These are phyloP conservation scores for Cyanistes caeruleus DNA, from an alignment of 2,113 vertebrate species.

Conservation along the genomic window DNA sequence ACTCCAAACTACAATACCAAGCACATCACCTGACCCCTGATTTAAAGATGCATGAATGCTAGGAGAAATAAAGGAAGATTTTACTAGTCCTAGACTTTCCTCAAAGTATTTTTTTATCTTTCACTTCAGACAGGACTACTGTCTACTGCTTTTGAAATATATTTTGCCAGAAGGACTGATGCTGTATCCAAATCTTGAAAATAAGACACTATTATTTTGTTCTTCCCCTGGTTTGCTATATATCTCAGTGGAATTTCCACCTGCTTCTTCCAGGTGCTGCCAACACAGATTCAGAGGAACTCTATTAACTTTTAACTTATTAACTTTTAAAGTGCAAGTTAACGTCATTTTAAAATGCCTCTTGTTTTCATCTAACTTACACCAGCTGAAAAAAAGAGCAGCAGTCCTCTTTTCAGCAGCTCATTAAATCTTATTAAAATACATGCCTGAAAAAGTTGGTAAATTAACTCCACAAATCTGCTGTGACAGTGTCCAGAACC, in stretches of 20 bases:
- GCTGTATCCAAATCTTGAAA: not conserved
- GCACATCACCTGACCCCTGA: not conserved
- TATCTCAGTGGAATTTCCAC: conserved; percentile 45
- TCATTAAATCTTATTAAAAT: conserved; percentile 57
- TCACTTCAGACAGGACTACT: not conserved
- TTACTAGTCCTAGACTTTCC: not conserved
- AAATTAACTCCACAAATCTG: conserved; percentile 30
- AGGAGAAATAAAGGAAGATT: not conserved
- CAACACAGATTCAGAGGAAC: not conserved
- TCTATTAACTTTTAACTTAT: not conserved
- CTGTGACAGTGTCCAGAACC: conserved; percentile 7
- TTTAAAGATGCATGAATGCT: not conserved
- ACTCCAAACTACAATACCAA: not conserved
- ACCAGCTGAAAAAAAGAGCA: not conserved
- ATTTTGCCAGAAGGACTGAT: not conserved
- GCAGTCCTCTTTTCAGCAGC: conserved; percentile 48
- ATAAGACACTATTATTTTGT: not conserved
- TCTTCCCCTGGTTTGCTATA: not conserved
- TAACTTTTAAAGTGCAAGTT: conserved; percentile 24
- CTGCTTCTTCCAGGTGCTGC: conserved; percentile 50
- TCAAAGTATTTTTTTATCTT: not conserved
- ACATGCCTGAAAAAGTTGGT: conserved; percentile 17
- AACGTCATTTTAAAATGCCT: not conserved
- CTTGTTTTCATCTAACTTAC: conserved; percentile 42
- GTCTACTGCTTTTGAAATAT: not conserved